A percentile compares a stretch with the other conserved stretches of the same genome.
Conservation (phyloP, 2,888 invertebrate species). For the Stenodema calcarata region DNA sequence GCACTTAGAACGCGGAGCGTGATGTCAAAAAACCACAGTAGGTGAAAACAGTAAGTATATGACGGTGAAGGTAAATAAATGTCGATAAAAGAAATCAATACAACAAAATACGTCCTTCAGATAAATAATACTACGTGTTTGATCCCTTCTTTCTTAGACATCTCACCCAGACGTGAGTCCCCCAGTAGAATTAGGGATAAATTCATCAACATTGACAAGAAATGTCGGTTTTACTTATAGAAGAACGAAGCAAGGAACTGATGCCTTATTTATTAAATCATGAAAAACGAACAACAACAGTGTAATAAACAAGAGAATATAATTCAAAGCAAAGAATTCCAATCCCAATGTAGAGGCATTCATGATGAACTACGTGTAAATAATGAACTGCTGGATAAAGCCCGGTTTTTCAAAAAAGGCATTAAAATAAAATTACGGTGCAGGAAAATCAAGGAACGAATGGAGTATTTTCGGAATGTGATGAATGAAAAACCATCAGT, state of each 20-base stretch:
- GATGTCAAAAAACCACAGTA: background rate
- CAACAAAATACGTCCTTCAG: background rate
- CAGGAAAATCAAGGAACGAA: background rate
- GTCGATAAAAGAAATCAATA: background rate
- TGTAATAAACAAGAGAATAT: too few relatives aligned
- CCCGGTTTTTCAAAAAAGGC: too few relatives aligned
- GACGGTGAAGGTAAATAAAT: background rate
- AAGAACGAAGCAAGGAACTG: too few relatives aligned
- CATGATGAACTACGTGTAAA: too few relatives aligned
- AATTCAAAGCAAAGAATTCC: too few relatives aligned
- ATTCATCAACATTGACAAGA: background rate
- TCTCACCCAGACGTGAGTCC: background rate
- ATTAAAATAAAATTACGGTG: too few relatives aligned
- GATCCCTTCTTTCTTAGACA: slow-evolving; percentile 10
- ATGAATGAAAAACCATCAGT: background rate
- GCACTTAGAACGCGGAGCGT: slow-evolving; percentile 11
- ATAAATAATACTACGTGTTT: background rate
- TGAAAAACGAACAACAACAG: too few relatives aligned
- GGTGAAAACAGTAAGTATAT: background rate
- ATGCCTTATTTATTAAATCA: too few relatives aligned
- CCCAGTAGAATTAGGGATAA: background rate
- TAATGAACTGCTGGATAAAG: too few relatives aligned
- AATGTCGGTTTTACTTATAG: too few relatives aligned
- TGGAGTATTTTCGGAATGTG: background rate
- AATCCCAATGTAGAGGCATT: too few relatives aligned